These are phyloP conservation scores for Zelostemma sp. DNA, from an alignment of 1,140 invertebrate species.

Conservation along the genomic window DNA sequence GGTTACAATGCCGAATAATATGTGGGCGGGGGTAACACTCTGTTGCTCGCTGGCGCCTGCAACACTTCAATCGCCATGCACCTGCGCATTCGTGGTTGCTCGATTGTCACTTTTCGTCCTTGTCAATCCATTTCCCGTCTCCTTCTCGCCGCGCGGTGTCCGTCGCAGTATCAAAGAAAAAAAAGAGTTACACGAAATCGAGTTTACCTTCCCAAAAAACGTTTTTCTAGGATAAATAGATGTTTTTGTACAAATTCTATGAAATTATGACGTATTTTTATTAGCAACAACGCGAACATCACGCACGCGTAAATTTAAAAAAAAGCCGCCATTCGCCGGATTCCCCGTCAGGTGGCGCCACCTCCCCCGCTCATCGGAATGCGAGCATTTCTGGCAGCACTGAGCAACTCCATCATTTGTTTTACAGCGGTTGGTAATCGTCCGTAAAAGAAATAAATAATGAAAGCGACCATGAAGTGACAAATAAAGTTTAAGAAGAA, in stretches of 20 bases:
- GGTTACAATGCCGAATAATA: conserved; percentile 64
- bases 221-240: no score
- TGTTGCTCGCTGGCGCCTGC: conserved; percentile 66
- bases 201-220: no score
- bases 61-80: conserved; percentile 47
- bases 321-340: no score
- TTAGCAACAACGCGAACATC: no score
- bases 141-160: not conserved
- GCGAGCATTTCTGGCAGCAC: not conserved
- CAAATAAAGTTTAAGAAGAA: conserved; percentile 68
- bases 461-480: conserved; percentile 70
- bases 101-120: not conserved
- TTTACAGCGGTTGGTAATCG: conserved; percentile 62
- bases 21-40: conserved; percentile 67
- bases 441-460: conserved; percentile 70
- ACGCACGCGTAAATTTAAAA: no score
- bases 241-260: no score
- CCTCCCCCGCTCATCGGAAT: not conserved
- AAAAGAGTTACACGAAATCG: no score
- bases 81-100: conserved; percentile 33
- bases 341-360: not conserved
- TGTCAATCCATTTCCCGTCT: conserved; percentile 1
- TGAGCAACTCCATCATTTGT: conserved; percentile 19
- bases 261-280: no score
- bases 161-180: no score